A percentile compares a stretch with the other conserved stretches of the same genome.
Conservation (phyloP, 2,113 vertebrate genomes). For the Bagarius yarrelli region DNA sequence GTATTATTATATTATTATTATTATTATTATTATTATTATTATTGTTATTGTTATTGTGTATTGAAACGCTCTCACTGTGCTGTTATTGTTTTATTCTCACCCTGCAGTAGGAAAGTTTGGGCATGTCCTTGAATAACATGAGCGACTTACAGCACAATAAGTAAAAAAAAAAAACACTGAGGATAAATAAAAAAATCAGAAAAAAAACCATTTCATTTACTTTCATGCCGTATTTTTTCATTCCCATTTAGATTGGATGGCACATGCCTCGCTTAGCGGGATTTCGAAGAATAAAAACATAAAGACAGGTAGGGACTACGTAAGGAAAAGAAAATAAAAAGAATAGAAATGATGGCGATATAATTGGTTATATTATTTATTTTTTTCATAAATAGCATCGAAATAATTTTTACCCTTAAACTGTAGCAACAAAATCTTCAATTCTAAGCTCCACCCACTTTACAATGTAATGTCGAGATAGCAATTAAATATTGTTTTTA, state of each 20-base stretch:
- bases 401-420: not conserved
- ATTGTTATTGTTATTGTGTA: not conserved
- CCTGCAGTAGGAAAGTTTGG: not conserved
- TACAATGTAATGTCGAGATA: too few relatives aligned
- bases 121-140: not conserved
- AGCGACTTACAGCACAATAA: not conserved
- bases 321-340: not conserved
- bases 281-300: not conserved
- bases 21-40: not conserved
- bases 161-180: not conserved
- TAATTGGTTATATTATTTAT: too few relatives aligned
- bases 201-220: not conserved
- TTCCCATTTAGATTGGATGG: not conserved
- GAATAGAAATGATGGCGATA: too few relatives aligned
- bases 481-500: too few relatives aligned
- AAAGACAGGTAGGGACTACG: not conserved
- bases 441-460: not conserved
- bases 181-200: not conserved
- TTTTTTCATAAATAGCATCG: not conserved
- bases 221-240: not conserved
- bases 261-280: not conserved
- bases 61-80: not conserved
- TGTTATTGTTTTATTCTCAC: not conserved
- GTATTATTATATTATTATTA: too few relatives aligned
- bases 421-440: not conserved